Evolutionary conservation across 2,113 vertebrate species (phyloP).

Genomic region (Gopherus flavomarginatus): DNA sequence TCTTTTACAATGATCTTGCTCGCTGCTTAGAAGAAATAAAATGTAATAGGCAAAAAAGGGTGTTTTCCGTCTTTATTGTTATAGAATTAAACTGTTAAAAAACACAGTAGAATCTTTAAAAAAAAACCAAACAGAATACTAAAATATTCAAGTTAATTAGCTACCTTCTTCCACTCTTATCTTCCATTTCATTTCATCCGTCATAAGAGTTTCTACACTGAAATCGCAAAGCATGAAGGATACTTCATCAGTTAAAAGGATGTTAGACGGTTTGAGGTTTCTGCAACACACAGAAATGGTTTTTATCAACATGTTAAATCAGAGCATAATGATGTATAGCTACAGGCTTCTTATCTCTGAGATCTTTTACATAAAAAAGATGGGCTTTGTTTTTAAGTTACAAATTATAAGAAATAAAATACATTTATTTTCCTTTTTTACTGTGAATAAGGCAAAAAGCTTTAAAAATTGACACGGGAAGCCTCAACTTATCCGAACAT

Average conservation of each 20-base stretch:
- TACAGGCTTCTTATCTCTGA: not conserved
- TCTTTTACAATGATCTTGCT: not conserved
- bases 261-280: slow-evolving; percentile 87
- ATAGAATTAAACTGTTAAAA: not conserved
- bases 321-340: not conserved
- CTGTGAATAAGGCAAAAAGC: not conserved
- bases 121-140: not conserved
- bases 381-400: not conserved
- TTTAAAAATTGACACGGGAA: not conserved
- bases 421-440: not conserved
- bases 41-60: not conserved
- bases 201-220: slow-evolving; percentile 70
- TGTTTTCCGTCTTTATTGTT: not conserved
- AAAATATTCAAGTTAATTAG: not conserved
- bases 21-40: not conserved
- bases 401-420: not conserved
- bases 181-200: slow-evolving; percentile 77
- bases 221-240: slow-evolving; percentile 82
- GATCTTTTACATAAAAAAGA: not conserved
- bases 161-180: slow-evolving; percentile 78
- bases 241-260: slow-evolving; percentile 56
- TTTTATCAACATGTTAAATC: slow-evolving; percentile 1
- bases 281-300: slow-evolving; percentile 63
- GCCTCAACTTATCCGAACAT: not conserved
- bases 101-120: not conserved